These are phyloP conservation scores for Megaustenia siamemsis DNA, from an alignment of 2,888 invertebrate genomes.

Conservation along the genomic window DNA sequence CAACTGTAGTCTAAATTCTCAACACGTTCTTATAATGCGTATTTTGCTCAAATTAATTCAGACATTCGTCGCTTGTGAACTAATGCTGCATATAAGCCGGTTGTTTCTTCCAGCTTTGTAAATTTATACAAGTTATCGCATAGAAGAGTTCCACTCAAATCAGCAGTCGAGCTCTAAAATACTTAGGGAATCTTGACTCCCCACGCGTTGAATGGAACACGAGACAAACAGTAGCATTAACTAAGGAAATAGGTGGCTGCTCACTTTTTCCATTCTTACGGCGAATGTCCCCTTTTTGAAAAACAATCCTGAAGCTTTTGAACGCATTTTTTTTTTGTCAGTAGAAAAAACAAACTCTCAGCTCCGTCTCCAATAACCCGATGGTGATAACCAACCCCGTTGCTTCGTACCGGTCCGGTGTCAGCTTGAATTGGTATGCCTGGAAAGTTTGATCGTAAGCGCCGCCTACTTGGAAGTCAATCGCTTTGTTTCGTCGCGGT, in stretches of 20 bases:
- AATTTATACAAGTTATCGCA: background rate
- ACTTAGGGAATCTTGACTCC: background rate
- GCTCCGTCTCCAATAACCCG: constrained; percentile 29
- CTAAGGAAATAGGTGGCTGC: constrained; percentile 23
- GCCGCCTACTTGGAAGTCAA: constrained; percentile 42
- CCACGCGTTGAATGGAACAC: constrained; percentile 14
- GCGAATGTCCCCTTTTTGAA: constrained; percentile 43
- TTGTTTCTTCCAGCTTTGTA: background rate
- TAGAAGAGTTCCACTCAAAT: background rate
- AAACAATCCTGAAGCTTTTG: constrained; percentile 43
- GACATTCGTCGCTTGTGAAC: no score
- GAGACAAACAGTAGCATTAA: constrained; percentile 34
- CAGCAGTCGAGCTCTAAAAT: background rate
- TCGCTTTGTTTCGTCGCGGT: constrained; percentile 45
- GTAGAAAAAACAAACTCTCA: background rate
- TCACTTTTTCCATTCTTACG: constrained; percentile 42
- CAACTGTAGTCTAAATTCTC: no score
- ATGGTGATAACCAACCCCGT: constrained; percentile 39
- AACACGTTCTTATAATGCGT: no score
- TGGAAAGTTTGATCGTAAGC: constrained; percentile 23
- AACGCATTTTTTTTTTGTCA: constrained; percentile 28
- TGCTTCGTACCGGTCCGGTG: constrained; percentile 35
- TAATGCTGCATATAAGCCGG: background rate
- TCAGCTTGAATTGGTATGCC: constrained; percentile 33
- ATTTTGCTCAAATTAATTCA: no score